Percentiles rank a stretch among this genome's conserved stretches.
Evolutionary conservation across 2,888 invertebrate species (phyloP).

Genomic region (Acleris sparsana): DNA sequence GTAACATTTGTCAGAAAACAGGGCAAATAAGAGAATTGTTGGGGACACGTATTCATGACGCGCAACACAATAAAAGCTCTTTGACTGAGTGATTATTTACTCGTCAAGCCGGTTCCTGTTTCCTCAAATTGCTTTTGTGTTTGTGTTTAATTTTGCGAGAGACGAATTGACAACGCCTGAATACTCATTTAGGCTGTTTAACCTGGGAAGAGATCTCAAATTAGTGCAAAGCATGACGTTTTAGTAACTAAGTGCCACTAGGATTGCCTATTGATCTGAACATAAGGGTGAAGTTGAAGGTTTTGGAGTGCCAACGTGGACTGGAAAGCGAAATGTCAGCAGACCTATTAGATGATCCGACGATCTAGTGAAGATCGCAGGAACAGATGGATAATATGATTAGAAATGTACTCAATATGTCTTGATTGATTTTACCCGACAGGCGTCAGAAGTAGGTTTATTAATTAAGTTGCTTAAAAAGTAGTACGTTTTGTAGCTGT

Average conservation of each 20-base stretch:
- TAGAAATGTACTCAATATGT: too few species aligned
- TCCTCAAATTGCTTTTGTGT: conserved; percentile 24
- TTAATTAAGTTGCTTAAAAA: too few species aligned
- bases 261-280: too few species aligned
- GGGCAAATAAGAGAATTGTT: conserved; percentile 1
- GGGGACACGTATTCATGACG: neutral
- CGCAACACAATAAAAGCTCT: neutral
- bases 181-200: conserved; percentile 9
- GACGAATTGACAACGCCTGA: conserved; percentile 22
- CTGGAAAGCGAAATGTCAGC: too few species aligned
- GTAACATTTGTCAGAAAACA: conserved; percentile 9
- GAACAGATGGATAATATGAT: too few species aligned
- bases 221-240: conserved; percentile 5
- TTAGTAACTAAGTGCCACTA: neutral
- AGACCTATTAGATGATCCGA: too few species aligned
- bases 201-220: conserved; percentile 17
- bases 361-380: too few species aligned
- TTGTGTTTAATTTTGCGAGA: conserved; percentile 26
- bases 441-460: too few species aligned
- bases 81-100: conserved; percentile 17
- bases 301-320: too few species aligned
- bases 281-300: too few species aligned
- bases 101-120: conserved; percentile 9
- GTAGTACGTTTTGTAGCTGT: too few species aligned
- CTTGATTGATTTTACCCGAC: too few species aligned